phyloP scores from a whole-genome alignment of 64 coral and sea anemone genomes.

The Porites australiensis region DNA sequence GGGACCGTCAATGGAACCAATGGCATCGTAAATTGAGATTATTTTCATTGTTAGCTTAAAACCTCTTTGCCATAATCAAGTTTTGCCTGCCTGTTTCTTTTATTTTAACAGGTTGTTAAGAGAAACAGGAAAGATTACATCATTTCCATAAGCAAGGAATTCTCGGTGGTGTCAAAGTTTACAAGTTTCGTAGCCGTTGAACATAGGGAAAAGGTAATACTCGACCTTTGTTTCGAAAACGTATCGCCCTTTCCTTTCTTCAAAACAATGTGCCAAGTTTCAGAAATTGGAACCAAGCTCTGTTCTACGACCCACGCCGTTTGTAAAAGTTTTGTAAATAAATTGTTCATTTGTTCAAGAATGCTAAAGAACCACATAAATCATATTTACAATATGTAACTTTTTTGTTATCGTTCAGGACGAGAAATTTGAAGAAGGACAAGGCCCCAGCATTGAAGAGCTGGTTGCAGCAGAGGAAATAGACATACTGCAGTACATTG shows the following conservation, averaged over 20 bases:
- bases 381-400: not conserved
- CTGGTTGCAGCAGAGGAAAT: constrained; percentile 71
- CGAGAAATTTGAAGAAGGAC: constrained; percentile 81
- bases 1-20: not conserved
- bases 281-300: no score
- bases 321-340: no score
- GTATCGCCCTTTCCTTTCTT: no score
- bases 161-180: constrained; percentile 93
- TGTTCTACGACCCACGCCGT: no score
- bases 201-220: constrained; percentile 87
- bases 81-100: not conserved
- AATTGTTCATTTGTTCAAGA: no score
- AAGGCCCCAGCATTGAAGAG: constrained; percentile 74
- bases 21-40: not conserved
- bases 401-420: constrained; percentile 32
- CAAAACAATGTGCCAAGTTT: no score
- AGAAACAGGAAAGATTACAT: constrained; percentile 89
- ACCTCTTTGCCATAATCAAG: no score
- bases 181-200: constrained; percentile 98
- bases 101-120: constrained; percentile 68
- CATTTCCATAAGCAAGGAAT: constrained; percentile 86
- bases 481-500: constrained; percentile 90
- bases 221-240: not conserved
- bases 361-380: no score
- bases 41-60: no score